Evolutionary conservation across 2,113 vertebrate genomes (phyloP).

Genomic region (Bos indicus): DNA sequence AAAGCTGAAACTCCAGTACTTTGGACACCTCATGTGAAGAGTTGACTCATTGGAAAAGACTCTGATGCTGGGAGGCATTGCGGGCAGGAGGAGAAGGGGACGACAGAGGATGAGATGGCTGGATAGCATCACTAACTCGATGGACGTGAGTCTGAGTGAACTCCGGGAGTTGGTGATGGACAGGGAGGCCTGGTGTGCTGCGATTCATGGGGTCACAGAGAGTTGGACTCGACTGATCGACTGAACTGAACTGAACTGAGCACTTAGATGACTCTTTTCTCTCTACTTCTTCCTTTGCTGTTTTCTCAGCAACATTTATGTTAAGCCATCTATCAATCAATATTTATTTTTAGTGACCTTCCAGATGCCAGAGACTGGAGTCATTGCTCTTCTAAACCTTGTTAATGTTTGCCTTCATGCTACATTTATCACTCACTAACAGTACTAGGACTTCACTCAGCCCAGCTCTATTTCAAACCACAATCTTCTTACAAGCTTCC

Average conservation of each 20-base stretch:
- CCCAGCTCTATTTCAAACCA: neutral
- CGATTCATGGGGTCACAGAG: no score
- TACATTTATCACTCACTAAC: neutral
- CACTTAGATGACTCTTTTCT: neutral
- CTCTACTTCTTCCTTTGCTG: neutral
- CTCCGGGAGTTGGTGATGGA: no score
- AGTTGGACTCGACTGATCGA: no score
- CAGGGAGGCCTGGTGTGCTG: no score
- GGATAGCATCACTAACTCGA: no score
- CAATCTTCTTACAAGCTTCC: neutral
- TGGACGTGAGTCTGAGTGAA: no score
- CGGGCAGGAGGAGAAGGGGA: no score
- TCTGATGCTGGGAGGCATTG: no score
- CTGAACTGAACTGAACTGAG: neutral
- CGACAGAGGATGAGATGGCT: no score
- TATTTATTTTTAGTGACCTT: neutral
- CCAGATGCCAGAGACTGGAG: neutral
- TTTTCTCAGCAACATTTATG: neutral
- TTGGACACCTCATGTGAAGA: no score
- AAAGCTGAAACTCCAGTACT: no score
- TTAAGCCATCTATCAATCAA: neutral
- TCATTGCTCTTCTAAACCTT: neutral
- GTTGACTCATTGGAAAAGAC: no score
- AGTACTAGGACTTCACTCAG: neutral
- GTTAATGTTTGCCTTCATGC: neutral